These are phyloP conservation scores for Bufotes viridis DNA, from an alignment of 2,797 vertebrate species.

Conservation along the genomic window DNA sequence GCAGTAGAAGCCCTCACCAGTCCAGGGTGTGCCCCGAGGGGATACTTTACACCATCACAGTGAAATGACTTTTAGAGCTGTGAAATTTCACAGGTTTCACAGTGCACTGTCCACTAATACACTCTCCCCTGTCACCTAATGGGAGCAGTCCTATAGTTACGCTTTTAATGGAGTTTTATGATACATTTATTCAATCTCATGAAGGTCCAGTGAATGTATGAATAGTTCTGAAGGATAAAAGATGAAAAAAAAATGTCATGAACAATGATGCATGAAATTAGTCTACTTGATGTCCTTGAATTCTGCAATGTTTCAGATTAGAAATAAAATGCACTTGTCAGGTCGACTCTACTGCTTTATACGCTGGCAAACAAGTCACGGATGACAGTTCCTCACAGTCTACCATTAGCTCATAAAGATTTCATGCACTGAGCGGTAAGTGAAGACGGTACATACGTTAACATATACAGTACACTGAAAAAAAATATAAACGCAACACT, in stretches of 20 bases:
- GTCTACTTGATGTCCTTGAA: constrained; percentile 44
- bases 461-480: too few relatives aligned
- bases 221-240: constrained; percentile 7
- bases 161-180: background rate
- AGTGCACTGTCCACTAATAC: background rate
- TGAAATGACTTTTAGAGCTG: background rate
- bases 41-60: background rate
- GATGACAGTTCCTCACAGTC: constrained; percentile 14
- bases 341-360: constrained; percentile 13
- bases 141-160: background rate
- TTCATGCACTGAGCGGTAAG: background rate
- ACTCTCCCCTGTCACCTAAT: background rate
- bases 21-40: too few relatives aligned
- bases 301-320: constrained; percentile 11
- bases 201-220: background rate
- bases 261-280: constrained; percentile 46
- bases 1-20: too few relatives aligned
- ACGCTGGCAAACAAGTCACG: background rate
- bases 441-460: background rate
- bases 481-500: too few relatives aligned
- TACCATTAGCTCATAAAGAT: background rate
- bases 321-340: constrained; percentile 51
- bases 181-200: constrained; percentile 21
- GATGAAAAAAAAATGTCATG: constrained; percentile 3
- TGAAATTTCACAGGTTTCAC: background rate